phyloP scores from a whole-genome alignment of 2,113 vertebrate species.

The Nannospalax galili region DNA sequence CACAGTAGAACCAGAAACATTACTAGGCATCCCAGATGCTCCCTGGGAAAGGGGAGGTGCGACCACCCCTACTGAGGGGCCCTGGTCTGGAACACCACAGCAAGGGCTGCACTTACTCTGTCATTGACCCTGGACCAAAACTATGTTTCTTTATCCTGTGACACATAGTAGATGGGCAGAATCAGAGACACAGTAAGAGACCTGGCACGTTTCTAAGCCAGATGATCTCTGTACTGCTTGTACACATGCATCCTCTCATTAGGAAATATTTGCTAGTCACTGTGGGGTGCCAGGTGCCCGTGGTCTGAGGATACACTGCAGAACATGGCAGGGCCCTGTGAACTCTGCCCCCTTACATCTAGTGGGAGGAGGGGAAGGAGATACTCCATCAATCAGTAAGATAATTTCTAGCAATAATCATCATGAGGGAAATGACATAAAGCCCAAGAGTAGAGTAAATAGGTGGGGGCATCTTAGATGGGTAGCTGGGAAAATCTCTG shows the following conservation, averaged over 20 bases:
- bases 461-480: background rate
- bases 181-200: background rate
- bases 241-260: background rate
- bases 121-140: too few species aligned
- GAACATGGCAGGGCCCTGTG: fast-evolving
- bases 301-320: too few species aligned
- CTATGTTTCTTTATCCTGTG: background rate
- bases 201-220: background rate
- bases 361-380: background rate
- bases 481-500: too few species aligned
- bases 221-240: background rate
- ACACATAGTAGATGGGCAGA: background rate
- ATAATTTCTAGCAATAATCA: background rate
- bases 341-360: background rate
- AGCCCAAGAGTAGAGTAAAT: background rate
- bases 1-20: background rate
- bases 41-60: background rate
- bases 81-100: fast-evolving
- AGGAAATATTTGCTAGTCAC: background rate
- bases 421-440: background rate
- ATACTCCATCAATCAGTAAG: background rate
- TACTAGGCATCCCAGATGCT: background rate
- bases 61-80: background rate
- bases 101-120: background rate
- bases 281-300: background rate